Percentiles rank a stretch among this genome's conserved stretches.
Conservation (phyloP, 2,113 vertebrate genomes). For the Gavialis gangeticus region DNA sequence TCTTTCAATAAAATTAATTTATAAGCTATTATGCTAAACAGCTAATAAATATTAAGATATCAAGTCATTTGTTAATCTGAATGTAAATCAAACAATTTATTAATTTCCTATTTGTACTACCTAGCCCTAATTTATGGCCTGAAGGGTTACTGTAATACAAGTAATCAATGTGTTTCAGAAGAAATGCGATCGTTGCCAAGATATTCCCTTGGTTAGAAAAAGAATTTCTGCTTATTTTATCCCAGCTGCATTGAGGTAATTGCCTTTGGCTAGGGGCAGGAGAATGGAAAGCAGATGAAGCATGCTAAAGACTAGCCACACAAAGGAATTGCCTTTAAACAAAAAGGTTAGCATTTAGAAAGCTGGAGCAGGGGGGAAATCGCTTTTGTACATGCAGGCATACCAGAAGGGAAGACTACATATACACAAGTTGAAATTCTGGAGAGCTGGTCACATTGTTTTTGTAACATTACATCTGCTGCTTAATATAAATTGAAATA, state of each 20-base stretch:
- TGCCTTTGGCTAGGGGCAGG: slow-evolving; percentile 21
- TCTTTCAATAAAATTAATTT: neutral
- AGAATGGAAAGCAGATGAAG: slow-evolving; percentile 62
- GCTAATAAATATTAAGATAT: slow-evolving; percentile 36
- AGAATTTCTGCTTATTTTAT: slow-evolving; percentile 42
- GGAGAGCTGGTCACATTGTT: neutral
- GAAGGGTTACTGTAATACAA: slow-evolving; percentile 16
- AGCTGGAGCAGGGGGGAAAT: neutral
- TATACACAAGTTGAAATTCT: neutral
- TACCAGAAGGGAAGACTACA: neutral
- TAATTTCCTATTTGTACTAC: neutral
- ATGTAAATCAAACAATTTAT: neutral
- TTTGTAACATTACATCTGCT: neutral
- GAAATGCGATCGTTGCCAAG: slow-evolving; percentile 26
- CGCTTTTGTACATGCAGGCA: neutral
- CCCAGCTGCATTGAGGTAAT: slow-evolving; percentile 45
- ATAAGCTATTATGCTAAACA: neutral
- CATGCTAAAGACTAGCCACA: slow-evolving; percentile 43
- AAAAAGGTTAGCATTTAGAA: neutral
- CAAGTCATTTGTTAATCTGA: neutral
- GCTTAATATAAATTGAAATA: neutral
- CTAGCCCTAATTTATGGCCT: neutral
- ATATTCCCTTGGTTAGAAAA: slow-evolving; percentile 10
- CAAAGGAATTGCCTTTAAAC: slow-evolving; percentile 47
- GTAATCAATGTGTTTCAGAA: slow-evolving; percentile 25